phyloP scores from a whole-genome alignment of 2,797 vertebrate species.

The Coluber constrictor region DNA sequence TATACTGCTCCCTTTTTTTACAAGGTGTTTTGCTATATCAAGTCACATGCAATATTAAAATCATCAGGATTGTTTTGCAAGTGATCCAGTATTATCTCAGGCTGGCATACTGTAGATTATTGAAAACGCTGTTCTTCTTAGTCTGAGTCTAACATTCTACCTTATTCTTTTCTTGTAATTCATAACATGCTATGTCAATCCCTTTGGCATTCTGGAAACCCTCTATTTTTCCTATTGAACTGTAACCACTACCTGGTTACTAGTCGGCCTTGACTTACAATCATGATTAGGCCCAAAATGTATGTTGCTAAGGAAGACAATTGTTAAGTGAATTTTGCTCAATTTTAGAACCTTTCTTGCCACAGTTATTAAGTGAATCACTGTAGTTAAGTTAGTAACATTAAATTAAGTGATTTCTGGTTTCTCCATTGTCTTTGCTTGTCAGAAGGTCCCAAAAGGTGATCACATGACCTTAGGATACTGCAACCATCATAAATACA shows the following conservation, averaged over 20 bases:
- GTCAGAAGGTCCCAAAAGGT: neutral
- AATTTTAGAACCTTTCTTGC: neutral
- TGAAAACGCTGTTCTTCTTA: neutral
- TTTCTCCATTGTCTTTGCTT: neutral
- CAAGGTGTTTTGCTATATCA: neutral
- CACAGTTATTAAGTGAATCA: neutral
- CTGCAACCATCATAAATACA: neutral
- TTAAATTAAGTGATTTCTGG: neutral
- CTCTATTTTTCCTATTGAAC: neutral
- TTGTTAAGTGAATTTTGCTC: neutral
- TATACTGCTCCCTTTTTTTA: neutral
- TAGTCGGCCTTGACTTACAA: neutral
- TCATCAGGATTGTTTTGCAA: neutral
- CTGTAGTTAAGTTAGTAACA: neutral
- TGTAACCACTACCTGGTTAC: neutral
- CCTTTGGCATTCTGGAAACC: neutral
- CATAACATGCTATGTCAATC: neutral
- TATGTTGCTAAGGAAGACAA: neutral
- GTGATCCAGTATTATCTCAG: rapidly evolving
- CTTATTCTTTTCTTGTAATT: neutral
- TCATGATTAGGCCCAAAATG: neutral
- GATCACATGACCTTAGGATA: neutral
- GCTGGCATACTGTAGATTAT: constrained; percentile 3
- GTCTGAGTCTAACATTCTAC: neutral
- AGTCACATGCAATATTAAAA: neutral